Evolutionary conservation across 2,888 invertebrate genomes (phyloP).

Genomic region (Noctua fimbriata): DNA sequence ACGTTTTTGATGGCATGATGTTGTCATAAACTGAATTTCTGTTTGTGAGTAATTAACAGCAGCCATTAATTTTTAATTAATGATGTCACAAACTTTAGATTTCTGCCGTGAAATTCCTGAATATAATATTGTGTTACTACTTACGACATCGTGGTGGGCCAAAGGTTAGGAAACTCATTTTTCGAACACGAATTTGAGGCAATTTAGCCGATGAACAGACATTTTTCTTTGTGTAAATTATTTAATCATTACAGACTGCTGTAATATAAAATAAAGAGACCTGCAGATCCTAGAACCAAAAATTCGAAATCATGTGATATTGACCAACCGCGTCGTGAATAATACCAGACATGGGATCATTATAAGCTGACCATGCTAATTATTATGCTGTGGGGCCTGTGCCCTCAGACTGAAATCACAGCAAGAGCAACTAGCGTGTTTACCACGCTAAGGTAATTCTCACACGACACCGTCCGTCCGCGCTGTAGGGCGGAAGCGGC

Average conservation of each 20-base stretch:
- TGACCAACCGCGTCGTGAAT: too few relatives aligned
- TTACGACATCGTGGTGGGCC: neutral
- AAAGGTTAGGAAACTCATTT: neutral
- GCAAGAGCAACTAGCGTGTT: neutral
- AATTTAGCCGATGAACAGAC: neutral
- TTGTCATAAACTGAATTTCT: neutral
- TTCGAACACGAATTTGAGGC: neutral
- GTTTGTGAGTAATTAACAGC: neutral
- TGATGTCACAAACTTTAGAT: neutral
- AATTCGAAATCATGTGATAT: too few relatives aligned
- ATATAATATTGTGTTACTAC: neutral
- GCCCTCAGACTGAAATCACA: too few relatives aligned
- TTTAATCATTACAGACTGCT: neutral
- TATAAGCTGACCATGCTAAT: too few relatives aligned
- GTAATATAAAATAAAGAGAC: too few relatives aligned
- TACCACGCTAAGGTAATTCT: neutral
- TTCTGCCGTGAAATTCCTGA: neutral
- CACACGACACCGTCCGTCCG: neutral
- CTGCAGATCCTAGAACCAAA: too few relatives aligned
- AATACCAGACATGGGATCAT: too few relatives aligned
- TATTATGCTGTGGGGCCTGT: too few relatives aligned
- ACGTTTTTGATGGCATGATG: neutral
- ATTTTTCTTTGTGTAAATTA: neutral
- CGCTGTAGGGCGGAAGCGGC: neutral
- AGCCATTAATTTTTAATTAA: slow-evolving; percentile 8